Percentiles rank a stretch among this genome's conserved stretches.
Conservation (phyloP, 2,888 invertebrate genomes). For the Amiota communis region DNA sequence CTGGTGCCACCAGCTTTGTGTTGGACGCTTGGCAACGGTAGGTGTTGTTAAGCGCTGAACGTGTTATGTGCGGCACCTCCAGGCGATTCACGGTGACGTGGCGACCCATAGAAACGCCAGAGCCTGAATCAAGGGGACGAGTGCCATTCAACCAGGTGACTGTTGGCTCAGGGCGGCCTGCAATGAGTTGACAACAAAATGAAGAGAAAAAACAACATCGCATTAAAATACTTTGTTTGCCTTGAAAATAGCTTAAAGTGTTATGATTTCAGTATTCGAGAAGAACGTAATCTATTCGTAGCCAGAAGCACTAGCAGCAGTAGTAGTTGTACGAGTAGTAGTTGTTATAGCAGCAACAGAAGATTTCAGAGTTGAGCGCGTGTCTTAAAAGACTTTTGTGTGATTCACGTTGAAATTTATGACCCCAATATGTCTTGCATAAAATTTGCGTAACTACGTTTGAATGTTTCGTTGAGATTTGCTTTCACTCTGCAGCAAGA, state of each 20-base stretch:
- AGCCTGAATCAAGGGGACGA: constrained; percentile 81
- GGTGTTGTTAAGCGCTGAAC: constrained; percentile 87
- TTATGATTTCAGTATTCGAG: constrained; percentile 4
- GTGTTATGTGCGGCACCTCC: constrained; percentile 81
- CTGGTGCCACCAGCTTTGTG: constrained; percentile 88
- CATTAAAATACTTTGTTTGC: neutral
- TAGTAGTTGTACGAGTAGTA: neutral
- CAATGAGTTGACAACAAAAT: constrained; percentile 11
- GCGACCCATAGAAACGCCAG: constrained; percentile 80
- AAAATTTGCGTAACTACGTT: constrained; percentile 17
- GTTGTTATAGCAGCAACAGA: neutral
- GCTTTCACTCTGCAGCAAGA: neutral
- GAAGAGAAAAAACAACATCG: neutral
- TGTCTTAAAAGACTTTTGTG: neutral
- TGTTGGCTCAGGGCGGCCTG: constrained; percentile 88
- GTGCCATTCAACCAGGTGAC: constrained; percentile 89
- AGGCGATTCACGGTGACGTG: constrained; percentile 87
- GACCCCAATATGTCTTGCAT: constrained; percentile 26
- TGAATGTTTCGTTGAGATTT: constrained; percentile 26
- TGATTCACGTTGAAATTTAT: constrained; percentile 20
- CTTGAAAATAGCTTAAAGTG: constrained; percentile 21
- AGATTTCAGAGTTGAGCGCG: neutral
- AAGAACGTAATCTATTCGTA: constrained; percentile 2
- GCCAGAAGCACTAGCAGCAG: neutral
- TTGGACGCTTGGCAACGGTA: constrained; percentile 91